Conservation (phyloP, 2,113 vertebrate species). For the Rhabdornis inornatus region DNA sequence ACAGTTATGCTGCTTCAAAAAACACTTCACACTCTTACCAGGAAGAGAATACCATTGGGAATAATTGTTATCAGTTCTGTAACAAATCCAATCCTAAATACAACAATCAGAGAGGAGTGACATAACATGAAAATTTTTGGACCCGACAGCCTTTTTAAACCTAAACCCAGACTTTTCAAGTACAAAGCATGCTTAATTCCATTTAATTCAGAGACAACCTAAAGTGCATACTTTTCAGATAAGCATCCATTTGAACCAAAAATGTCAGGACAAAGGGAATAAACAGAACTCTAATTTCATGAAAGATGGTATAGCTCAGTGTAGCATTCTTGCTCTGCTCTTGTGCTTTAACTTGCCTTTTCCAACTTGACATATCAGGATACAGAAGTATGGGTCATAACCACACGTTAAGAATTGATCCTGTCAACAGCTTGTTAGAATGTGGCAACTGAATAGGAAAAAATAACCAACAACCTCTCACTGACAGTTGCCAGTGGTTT, state of each 20-base stretch:
- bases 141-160: background rate
- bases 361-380: background rate
- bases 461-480: background rate
- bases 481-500: constrained; percentile 25
- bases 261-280: background rate
- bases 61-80: background rate
- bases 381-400: background rate
- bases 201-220: background rate
- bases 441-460: background rate
- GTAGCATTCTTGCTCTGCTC: background rate
- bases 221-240: background rate
- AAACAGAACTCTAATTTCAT: background rate
- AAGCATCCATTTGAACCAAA: background rate
- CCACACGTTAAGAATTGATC: background rate
- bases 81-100: background rate
- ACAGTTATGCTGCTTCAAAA: background rate
- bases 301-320: background rate
- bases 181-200: background rate
- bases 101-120: background rate
- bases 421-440: background rate
- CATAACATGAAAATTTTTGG: background rate
- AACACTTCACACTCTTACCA: background rate
- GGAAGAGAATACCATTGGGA: background rate
- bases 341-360: background rate
- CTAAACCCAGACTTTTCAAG: background rate